These are phyloP conservation scores for Merodon equestris DNA, from an alignment of 2,888 invertebrate species.

Conservation along the genomic window DNA sequence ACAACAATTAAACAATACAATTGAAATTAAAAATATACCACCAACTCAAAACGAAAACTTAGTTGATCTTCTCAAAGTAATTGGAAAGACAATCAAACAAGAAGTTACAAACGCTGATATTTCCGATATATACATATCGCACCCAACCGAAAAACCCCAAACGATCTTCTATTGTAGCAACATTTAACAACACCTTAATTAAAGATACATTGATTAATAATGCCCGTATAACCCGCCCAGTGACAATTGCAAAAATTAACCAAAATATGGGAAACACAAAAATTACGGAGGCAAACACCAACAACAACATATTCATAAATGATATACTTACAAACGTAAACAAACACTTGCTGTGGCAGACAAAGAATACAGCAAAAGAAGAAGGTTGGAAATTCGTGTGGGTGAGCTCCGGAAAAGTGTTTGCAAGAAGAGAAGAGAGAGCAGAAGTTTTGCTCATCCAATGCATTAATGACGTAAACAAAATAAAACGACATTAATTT, in stretches of 20 bases:
- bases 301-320: slow-evolving; percentile 5
- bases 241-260: slow-evolving; percentile 8
- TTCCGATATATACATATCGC: not conserved
- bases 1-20: slow-evolving; percentile 15
- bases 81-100: slow-evolving; percentile 9
- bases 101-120: not conserved
- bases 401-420: slow-evolving; percentile 5
- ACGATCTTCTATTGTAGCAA: slow-evolving; percentile 5
- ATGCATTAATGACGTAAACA: slow-evolving; percentile 2
- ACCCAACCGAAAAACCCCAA: not conserved
- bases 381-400: slow-evolving; percentile 16
- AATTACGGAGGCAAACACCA: slow-evolving; percentile 1
- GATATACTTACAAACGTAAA: slow-evolving; percentile 5
- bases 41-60: slow-evolving; percentile 28
- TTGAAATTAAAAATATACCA: slow-evolving; percentile 31
- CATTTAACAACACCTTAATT: not conserved
- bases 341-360: slow-evolving; percentile 4
- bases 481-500: not conserved
- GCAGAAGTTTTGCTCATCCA: slow-evolving; percentile 3
- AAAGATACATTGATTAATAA: not conserved
- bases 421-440: not conserved
- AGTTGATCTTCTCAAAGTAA: slow-evolving; percentile 14
- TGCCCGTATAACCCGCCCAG: slow-evolving; percentile 1
- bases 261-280: slow-evolving; percentile 5
- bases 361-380: slow-evolving; percentile 9